Conservation (phyloP, 2,797 vertebrate genomes). For the Diglossa cyanea region DNA sequence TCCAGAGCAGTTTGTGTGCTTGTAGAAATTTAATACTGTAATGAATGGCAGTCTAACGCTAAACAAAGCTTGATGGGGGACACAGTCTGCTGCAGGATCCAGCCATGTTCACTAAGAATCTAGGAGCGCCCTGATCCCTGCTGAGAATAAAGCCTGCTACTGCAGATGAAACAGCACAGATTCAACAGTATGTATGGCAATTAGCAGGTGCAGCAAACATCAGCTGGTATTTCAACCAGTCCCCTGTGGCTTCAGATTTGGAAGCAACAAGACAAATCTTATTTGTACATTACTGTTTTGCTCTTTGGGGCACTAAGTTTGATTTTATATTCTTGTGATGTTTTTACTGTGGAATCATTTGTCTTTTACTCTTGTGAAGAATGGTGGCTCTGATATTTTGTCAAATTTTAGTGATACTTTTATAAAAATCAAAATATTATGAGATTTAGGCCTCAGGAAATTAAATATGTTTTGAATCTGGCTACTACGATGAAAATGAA, state of each 20-base stretch:
- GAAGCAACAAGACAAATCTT: background rate
- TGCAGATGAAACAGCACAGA: background rate
- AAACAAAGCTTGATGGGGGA: background rate
- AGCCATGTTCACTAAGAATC: background rate
- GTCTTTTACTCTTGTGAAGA: background rate
- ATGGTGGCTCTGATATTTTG: background rate
- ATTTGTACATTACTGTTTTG: background rate
- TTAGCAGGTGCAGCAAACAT: slow-evolving; percentile 3
- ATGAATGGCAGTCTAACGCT: background rate
- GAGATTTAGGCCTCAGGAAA: background rate
- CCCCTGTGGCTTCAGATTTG: background rate
- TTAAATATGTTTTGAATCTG: background rate
- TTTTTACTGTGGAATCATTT: background rate
- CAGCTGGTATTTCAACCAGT: slow-evolving; percentile 13
- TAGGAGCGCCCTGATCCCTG: background rate
- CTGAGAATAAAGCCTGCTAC: background rate
- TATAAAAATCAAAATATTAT: background rate
- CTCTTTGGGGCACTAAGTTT: background rate
- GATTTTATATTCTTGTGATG: background rate
- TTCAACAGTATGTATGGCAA: background rate
- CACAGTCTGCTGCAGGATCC: background rate
- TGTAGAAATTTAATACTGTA: background rate
- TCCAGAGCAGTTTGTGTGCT: background rate
- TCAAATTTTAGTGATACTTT: background rate
- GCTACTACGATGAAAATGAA: background rate